A percentile compares a stretch with the other conserved stretches of the same genome.
These are phyloP conservation scores for Diloba caeruleocephala DNA, from an alignment of 2,888 invertebrate species.

Conservation along the genomic window DNA sequence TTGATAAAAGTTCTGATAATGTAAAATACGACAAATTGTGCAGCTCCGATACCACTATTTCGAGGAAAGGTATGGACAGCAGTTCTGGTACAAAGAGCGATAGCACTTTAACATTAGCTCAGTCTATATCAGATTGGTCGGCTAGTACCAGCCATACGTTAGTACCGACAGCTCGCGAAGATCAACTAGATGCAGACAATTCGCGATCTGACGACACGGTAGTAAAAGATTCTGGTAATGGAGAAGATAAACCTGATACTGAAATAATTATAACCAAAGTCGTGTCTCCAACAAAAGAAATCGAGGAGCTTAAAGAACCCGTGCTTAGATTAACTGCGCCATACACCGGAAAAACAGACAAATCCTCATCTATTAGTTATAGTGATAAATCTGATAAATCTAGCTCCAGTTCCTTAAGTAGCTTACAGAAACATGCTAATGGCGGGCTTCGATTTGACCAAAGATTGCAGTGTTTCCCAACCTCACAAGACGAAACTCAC, in stretches of 20 bases:
- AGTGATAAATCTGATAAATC: constrained; percentile 87
- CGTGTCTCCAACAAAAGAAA: constrained; percentile 63
- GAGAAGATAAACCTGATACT: constrained; percentile 65
- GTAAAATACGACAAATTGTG: constrained; percentile 90
- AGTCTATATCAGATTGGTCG: constrained; percentile 95
- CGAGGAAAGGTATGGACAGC: constrained; percentile 87
- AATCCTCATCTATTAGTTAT: constrained; percentile 86
- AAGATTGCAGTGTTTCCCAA: constrained; percentile 68
- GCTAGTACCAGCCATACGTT: constrained; percentile 94
- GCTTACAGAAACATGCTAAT: constrained; percentile 83
- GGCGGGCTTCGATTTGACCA: constrained; percentile 79
- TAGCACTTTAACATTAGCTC: constrained; percentile 93
- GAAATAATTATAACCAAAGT: constrained; percentile 62
- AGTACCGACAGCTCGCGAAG: constrained; percentile 90
- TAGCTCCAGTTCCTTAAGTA: constrained; percentile 86
- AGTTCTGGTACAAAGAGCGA: constrained; percentile 94
- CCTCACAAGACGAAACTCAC: constrained; percentile 68
- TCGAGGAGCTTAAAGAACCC: constrained; percentile 66
- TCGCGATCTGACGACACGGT: constrained; percentile 85
- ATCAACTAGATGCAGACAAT: constrained; percentile 77
- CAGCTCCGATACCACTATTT: constrained; percentile 89
- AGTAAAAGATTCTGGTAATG: constrained; percentile 71
- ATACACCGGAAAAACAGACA: constrained; percentile 75
- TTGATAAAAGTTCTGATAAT: constrained; percentile 87
- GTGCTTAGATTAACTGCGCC: constrained; percentile 75